Evolutionary conservation across 2,797 vertebrate genomes (phyloP), one percentile per base, ranked within the genome.

Genomic region (Fundulus diaphanus): DNA sequence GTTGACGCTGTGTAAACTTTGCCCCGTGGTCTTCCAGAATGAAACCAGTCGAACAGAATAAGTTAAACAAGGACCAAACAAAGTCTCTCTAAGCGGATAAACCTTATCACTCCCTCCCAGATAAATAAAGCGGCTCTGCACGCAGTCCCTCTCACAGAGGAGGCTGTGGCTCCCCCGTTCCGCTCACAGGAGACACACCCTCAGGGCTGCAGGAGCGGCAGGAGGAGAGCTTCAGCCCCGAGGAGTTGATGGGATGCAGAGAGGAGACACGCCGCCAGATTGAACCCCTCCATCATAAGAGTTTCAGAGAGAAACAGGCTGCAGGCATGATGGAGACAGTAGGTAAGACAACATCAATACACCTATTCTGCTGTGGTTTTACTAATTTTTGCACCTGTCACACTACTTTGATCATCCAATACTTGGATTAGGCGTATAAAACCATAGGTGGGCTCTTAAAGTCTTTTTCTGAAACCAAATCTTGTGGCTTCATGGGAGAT

Each of bases 141-240:
- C 73, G 42, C 75, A 9, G 49, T 37, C 70, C 22, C 72, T n/a
- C 75, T 15, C 61, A 44, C 46, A 24, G 56, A 54, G 70, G 70
- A 81, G 80, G 89, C 82, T 73, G 87, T 76, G 44, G 77, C 85
- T 88, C 86, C 83, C 83, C 90, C 88, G 82, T 88, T 91, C 83
- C 90, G 9, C 12, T 20, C 48, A 3, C 71, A 67, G 83, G 70
- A 85, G 89, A 86, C 92, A 87, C 92, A 79, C 92, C 92, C 92
- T 77, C 69, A 5, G 82, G 57, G 46, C 75, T 46, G 76, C 65
- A 71, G 74, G 83, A 81, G 56, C 42, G 76, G 68, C 72, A 80
- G 80, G 84, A 72, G 71, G 72, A 83, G 80, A 73, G 52, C 29
- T 22, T 35, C 71, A 71, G 15, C n/a, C 40, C 4, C n/a, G 78